Evolutionary conservation across 2,113 vertebrate genomes (phyloP).

Genomic region (Cacatua alba): DNA sequence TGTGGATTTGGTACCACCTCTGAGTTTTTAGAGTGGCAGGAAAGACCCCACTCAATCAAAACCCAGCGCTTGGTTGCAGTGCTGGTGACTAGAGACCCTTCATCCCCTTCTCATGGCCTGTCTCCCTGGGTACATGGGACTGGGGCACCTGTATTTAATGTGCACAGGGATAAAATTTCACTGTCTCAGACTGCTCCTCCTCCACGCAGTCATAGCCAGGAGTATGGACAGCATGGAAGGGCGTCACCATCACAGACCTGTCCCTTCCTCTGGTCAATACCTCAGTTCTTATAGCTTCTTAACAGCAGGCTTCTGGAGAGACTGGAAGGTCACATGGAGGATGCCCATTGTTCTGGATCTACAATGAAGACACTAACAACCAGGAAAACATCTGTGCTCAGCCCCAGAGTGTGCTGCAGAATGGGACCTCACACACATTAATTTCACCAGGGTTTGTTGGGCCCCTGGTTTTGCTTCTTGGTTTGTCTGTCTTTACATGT

Average conservation of each 20-base stretch:
- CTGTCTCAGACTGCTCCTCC: background rate
- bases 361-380: background rate
- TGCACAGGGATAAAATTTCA: background rate
- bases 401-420: background rate
- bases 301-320: background rate
- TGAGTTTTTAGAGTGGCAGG: no score
- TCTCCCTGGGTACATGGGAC: background rate
- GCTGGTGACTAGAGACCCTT: no score
- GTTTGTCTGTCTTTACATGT: background rate
- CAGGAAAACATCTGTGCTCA: background rate
- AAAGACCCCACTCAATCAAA: no score
- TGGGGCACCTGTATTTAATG: background rate
- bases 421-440: background rate
- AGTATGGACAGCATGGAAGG: background rate
- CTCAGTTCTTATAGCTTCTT: constrained; percentile 9
- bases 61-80: no score
- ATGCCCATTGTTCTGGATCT: background rate
- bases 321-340: background rate
- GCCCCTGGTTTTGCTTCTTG: background rate
- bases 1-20: no score
- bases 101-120: no score
- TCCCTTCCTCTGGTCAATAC: background rate
- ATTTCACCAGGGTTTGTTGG: background rate
- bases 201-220: background rate
- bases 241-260: background rate